Percentiles rank a stretch among this genome's conserved stretches.
These are phyloP conservation scores for Drosophila anomalipes DNA, from an alignment of 2,888 invertebrate genomes.

Conservation along the genomic window DNA sequence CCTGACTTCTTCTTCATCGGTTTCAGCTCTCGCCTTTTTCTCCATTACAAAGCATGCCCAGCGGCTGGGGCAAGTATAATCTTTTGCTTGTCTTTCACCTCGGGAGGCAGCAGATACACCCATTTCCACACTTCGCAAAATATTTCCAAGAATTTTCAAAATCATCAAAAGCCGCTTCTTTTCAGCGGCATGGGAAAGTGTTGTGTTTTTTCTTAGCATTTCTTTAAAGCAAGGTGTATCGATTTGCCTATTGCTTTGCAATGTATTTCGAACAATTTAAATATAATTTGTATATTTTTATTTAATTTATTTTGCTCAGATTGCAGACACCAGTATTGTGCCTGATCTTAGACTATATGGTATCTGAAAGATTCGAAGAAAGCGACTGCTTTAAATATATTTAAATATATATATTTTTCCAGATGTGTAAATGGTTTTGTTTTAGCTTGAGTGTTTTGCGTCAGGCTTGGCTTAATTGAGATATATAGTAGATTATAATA, in stretches of 20 bases:
- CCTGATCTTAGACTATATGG: background rate
- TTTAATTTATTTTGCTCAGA: background rate
- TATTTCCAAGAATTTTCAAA: background rate
- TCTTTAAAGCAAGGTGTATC: background rate
- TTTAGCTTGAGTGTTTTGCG: background rate
- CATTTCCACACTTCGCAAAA: constrained; percentile 9
- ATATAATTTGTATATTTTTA: background rate
- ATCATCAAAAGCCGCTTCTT: background rate
- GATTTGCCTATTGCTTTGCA: background rate
- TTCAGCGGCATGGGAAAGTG: background rate
- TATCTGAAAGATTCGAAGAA: background rate
- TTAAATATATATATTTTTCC: background rate
- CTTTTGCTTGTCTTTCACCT: constrained; percentile 76
- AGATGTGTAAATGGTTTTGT: background rate
- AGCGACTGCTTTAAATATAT: background rate
- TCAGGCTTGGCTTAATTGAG: background rate
- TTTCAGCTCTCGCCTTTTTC: constrained; percentile 28
- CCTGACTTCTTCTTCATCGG: constrained; percentile 35
- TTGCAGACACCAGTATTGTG: background rate
- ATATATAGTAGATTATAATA: background rate
- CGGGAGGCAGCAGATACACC: constrained; percentile 35
- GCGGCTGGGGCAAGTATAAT: constrained; percentile 76
- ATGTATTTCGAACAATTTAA: background rate
- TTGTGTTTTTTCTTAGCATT: background rate
- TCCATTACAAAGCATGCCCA: constrained; percentile 73